Evolutionary conservation across 2,113 vertebrate species (phyloP).

Genomic region (Mesitornis unicolor): DNA sequence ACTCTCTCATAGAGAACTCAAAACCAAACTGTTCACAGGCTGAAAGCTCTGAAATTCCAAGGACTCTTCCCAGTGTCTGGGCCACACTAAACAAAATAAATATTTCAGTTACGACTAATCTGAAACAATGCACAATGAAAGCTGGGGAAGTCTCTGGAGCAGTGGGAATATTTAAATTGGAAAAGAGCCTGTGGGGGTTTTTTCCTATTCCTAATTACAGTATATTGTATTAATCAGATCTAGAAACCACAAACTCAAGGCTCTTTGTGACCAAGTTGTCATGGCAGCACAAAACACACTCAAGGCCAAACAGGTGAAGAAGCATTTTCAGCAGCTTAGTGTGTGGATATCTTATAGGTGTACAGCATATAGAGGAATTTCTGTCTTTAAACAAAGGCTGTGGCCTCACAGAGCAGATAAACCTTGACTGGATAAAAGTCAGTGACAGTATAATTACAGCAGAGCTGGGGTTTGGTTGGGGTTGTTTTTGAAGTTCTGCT

Average conservation of each 20-base stretch:
- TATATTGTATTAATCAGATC: not conserved
- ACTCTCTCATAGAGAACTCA: not conserved
- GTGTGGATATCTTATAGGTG: not conserved
- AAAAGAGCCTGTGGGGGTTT: not conserved
- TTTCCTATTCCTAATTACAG: slow-evolving; percentile 21
- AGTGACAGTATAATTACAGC: fast-evolving
- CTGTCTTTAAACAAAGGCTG: not conserved
- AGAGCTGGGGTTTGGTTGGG: not conserved
- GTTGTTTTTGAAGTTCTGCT: not conserved
- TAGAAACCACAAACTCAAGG: not conserved
- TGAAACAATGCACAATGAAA: slow-evolving; percentile 25
- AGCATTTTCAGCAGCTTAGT: not conserved
- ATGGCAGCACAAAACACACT: not conserved
- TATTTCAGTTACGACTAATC: slow-evolving; percentile 9
- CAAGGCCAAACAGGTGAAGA: not conserved
- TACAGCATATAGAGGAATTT: not conserved
- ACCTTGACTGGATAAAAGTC: not conserved
- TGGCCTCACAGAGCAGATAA: not conserved
- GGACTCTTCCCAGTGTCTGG: not conserved
- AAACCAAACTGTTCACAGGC: not conserved
- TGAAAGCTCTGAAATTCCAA: not conserved
- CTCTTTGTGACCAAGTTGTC: not conserved
- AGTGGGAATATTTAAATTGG: slow-evolving; percentile 17
- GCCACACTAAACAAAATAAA: not conserved
- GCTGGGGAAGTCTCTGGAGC: not conserved